Conservation (phyloP, 2,797 vertebrate genomes). For the Arrhamphus sclerolepis region DNA sequence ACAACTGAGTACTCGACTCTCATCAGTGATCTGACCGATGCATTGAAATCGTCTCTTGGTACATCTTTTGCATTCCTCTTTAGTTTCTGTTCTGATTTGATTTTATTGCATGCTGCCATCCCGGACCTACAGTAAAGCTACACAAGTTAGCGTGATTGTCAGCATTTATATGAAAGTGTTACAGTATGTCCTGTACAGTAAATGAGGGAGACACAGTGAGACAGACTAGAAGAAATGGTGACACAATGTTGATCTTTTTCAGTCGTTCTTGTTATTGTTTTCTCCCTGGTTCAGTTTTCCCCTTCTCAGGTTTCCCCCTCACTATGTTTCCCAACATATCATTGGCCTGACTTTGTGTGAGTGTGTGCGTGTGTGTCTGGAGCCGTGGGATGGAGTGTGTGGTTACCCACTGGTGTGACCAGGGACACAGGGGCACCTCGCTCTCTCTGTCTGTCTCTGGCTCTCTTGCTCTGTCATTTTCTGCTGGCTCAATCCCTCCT, state of each 20-base stretch:
- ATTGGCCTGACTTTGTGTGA: constrained; percentile 62
- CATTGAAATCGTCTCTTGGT: too few species aligned
- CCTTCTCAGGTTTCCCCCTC: constrained; percentile 76
- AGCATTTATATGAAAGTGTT: too few species aligned
- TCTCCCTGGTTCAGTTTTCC: constrained; percentile 69
- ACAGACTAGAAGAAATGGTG: neutral
- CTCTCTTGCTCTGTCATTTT: constrained; percentile 31
- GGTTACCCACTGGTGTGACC: constrained; percentile 72
- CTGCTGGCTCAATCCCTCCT: constrained; percentile 5
- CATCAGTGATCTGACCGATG: too few species aligned
- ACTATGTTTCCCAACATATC: constrained; percentile 74
- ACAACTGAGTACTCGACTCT: too few species aligned
- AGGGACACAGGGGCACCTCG: constrained; percentile 71
- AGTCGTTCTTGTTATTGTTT: constrained; percentile 70
- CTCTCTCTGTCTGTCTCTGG: constrained; percentile 19
- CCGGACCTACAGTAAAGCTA: too few species aligned
- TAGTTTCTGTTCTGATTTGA: too few species aligned
- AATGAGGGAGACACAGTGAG: neutral
- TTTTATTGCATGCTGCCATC: too few species aligned
- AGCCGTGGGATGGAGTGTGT: constrained; percentile 67
- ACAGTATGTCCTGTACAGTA: neutral
- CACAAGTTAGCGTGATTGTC: too few species aligned
- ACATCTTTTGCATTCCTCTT: too few species aligned
- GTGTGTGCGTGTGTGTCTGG: constrained; percentile 63
- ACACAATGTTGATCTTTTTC: constrained; percentile 46